phyloP scores from a whole-genome alignment of 1,140 invertebrate genomes.

The Penaeus vannamei region DNA sequence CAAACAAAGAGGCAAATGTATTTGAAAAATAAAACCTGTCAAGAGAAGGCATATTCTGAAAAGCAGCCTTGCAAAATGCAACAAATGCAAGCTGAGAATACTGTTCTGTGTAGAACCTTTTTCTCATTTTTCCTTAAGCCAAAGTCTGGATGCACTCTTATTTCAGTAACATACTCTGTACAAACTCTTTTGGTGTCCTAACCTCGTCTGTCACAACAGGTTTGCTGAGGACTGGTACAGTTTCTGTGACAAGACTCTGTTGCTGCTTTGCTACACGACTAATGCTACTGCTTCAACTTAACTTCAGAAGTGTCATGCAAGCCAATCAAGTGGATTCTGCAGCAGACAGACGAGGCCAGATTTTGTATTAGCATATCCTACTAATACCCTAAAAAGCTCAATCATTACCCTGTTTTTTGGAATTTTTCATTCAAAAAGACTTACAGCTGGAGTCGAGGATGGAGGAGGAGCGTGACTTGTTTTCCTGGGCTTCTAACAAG shows the following conservation, averaged over 20 bases:
- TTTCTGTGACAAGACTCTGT: too few relatives aligned
- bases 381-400: too few relatives aligned
- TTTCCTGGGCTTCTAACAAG: constrained; percentile 56
- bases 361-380: background rate
- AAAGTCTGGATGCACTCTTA: constrained; percentile 52
- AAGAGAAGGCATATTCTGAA: background rate
- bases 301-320: too few relatives aligned
- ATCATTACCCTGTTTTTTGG: background rate
- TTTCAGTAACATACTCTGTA: too few relatives aligned
- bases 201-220: too few relatives aligned
- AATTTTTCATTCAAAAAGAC: background rate
- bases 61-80: constrained; percentile 59
- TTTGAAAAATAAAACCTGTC: too few relatives aligned
- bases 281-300: too few relatives aligned
- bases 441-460: constrained; percentile 62
- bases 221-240: too few relatives aligned
- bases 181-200: too few relatives aligned
- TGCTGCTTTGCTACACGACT: too few relatives aligned
- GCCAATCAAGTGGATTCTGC: too few relatives aligned
- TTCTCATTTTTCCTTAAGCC: constrained; percentile 31
- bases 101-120: constrained; percentile 22
- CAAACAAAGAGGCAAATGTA: too few relatives aligned
- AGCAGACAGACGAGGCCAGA: background rate
- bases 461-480: constrained; percentile 55
- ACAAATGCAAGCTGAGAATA: constrained; percentile 60